These are phyloP conservation scores for Cettia cetti DNA, from an alignment of 2,113 vertebrate genomes.

Conservation along the genomic window DNA sequence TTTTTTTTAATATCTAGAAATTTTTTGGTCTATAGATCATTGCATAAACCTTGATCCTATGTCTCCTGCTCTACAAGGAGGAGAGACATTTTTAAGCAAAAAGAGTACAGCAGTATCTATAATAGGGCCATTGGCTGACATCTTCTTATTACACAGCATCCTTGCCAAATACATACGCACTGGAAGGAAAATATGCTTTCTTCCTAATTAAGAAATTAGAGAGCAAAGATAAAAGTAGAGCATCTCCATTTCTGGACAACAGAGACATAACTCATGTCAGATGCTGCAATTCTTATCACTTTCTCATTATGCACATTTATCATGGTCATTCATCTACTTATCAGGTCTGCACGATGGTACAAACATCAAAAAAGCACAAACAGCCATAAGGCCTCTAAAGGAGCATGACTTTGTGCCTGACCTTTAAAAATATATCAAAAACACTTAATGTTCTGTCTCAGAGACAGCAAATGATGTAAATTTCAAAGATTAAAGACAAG, in stretches of 20 bases:
- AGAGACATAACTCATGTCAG: conserved; percentile 65
- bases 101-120: not conserved
- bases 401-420: not conserved
- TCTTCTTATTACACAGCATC: not conserved
- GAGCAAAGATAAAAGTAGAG: conserved; percentile 65
- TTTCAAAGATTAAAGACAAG: conserved; percentile 22
- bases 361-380: conserved; percentile 66
- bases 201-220: conserved; percentile 75
- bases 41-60: not conserved
- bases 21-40: not conserved
- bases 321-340: conserved; percentile 66
- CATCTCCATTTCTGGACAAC: conserved; percentile 44
- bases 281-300: conserved; percentile 69
- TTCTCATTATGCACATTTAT: conserved; percentile 66
- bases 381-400: conserved; percentile 7
- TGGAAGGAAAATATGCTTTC: conserved; percentile 51
- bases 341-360: conserved; percentile 15
- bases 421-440: conserved; percentile 47
- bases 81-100: conserved; percentile 4
- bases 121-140: conserved; percentile 1
- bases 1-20: not conserved
- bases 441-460: not conserved
- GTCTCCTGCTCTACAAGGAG: not conserved
- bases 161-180: conserved; percentile 15
- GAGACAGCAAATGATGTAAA: not conserved